A percentile compares a stretch with the other conserved stretches of the same genome.
phyloP scores from a whole-genome alignment of 2,797 vertebrate genomes.

The Pteronotus mesoamericanus region DNA sequence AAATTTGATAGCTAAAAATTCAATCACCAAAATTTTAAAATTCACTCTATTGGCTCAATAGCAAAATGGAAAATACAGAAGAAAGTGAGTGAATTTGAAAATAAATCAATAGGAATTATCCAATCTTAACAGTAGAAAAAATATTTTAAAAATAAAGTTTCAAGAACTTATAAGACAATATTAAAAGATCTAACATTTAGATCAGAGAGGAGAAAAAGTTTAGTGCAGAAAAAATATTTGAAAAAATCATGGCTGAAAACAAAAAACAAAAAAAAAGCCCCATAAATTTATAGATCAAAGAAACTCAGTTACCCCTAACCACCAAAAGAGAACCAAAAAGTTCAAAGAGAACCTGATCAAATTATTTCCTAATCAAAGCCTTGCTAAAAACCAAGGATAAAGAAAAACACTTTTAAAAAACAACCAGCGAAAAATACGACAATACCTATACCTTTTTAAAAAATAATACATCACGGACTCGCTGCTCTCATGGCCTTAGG shows the following conservation, averaged over 20 bases:
- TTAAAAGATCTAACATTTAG: not conserved
- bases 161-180: not conserved
- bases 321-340: not conserved
- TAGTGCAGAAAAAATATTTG: not conserved
- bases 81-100: slow-evolving; percentile 6
- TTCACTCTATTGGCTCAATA: not conserved
- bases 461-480: not conserved
- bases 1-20: not conserved
- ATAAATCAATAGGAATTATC: not conserved
- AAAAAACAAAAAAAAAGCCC: too few relatives aligned
- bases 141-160: not conserved
- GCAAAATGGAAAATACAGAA: not conserved
- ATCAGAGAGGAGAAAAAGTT: not conserved
- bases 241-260: slow-evolving; percentile 14
- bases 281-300: not conserved
- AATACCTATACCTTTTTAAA: not conserved
- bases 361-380: slow-evolving; percentile 14
- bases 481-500: too few relatives aligned
- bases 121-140: not conserved
- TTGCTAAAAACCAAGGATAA: not conserved
- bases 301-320: not conserved
- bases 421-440: not conserved
- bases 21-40: not conserved
- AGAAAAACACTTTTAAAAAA: not conserved
- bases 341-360: slow-evolving; percentile 26